phyloP scores from a whole-genome alignment of 2,888 invertebrate genomes.

The Salpingus planirostris region DNA sequence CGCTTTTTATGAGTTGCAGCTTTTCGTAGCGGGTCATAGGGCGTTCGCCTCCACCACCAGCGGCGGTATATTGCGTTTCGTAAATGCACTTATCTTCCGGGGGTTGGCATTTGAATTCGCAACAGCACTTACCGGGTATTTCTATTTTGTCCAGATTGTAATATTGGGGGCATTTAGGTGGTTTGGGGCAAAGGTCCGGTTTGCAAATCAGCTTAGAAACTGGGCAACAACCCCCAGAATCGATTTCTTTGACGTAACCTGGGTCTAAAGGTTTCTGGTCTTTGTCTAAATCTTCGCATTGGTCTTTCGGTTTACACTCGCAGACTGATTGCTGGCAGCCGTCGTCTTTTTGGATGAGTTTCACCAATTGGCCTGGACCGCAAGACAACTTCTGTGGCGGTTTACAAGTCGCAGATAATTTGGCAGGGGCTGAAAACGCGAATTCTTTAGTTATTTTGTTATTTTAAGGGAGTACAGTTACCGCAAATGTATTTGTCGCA shows the following conservation, averaged over 20 bases:
- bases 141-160: slow-evolving; percentile 41
- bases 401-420: slow-evolving; percentile 45
- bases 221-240: slow-evolving; percentile 66
- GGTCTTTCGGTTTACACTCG: slow-evolving; percentile 63
- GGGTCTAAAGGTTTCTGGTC: too few species aligned
- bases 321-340: slow-evolving; percentile 69
- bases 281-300: slow-evolving; percentile 53
- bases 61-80: slow-evolving; percentile 47
- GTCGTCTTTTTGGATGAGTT: slow-evolving; percentile 52
- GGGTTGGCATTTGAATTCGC: slow-evolving; percentile 53
- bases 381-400: slow-evolving; percentile 62
- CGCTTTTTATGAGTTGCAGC: slow-evolving; percentile 48
- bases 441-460: too few species aligned
- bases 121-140: slow-evolving; percentile 51
- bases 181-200: slow-evolving; percentile 52
- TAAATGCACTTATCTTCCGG: slow-evolving; percentile 60
- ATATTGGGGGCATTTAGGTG: slow-evolving; percentile 51
- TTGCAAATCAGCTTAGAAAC: slow-evolving; percentile 51
- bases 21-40: slow-evolving; percentile 35
- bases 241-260: slow-evolving; percentile 44
- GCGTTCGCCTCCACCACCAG: slow-evolving; percentile 49
- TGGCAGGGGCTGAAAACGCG: slow-evolving; percentile 30
- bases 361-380: slow-evolving; percentile 61
- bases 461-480: too few species aligned
- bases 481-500: slow-evolving; percentile 64